Conservation (phyloP, 2,113 vertebrate genomes). For the Scomber scombrus region DNA sequence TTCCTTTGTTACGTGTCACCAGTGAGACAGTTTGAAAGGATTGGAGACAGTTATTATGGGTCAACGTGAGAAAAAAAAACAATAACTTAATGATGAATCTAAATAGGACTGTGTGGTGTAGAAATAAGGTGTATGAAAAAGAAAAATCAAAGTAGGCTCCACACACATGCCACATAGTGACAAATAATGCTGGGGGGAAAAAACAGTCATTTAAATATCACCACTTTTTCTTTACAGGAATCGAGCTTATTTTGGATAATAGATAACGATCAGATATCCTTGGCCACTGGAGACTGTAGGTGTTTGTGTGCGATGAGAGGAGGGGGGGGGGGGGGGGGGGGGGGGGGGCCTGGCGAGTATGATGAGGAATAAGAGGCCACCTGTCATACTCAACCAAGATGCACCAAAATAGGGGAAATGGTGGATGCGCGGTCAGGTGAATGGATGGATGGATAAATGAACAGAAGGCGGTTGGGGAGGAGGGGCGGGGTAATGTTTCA, state of each 20-base stretch:
- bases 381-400: constrained; percentile 28
- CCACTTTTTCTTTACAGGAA: constrained; percentile 14
- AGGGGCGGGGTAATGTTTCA: constrained; percentile 69
- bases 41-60: not conserved
- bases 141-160: not conserved
- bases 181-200: constrained; percentile 47
- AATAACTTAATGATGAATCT: constrained; percentile 36
- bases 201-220: constrained; percentile 18
- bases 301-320: not conserved
- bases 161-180: constrained; percentile 64
- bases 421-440: not conserved
- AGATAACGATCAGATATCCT: constrained; percentile 12
- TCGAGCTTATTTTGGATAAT: constrained; percentile 34
- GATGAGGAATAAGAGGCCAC: constrained; percentile 25
- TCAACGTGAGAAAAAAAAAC: constrained; percentile 2
- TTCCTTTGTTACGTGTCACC: not conserved
- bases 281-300: constrained; percentile 13
- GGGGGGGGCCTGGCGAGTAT: not conserved
- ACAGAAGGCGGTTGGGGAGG: constrained; percentile 18
- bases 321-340: not conserved
- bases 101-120: not conserved
- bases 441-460: constrained; percentile 24
- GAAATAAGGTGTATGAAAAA: constrained; percentile 4
- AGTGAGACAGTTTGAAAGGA: constrained; percentile 2
- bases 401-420: not conserved